Evolutionary conservation across 2,113 vertebrate species (phyloP), one percentile per base, ranked within the genome.

Genomic region (Ochotona curzoniae): DNA sequence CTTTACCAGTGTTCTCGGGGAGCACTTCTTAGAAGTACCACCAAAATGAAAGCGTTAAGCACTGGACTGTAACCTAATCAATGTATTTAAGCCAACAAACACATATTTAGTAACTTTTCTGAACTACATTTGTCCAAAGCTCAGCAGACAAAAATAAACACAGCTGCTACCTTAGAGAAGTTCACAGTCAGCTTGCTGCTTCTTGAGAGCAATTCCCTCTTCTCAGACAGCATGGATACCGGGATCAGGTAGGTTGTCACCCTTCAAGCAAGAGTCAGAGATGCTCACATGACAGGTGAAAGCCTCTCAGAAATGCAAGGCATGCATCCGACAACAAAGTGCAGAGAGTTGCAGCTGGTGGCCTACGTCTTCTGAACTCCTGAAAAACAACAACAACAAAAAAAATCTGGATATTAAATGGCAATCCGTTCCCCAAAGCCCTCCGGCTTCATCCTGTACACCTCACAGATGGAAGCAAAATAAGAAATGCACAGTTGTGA

Each of bases 81-180:
- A 8, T 89, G 1, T 32, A 71, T 90, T 93, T 95, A 96, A 93
- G 83, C 84, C 87, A 87, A 89, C 44, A 84, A 93, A 96, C 87
- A 89, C 17, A 78, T 49, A 60, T 57, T 76, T 71, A 81, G 54
- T 63, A 69, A 38, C 32, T 74, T 64, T 63, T 87, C 57, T 35
- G 25, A 80, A 66, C 30, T 14, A 1, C 71, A 87, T 75, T 89
- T 51, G 1, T 32, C 21, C 5, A 51, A 76, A 80, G n/a, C 81
- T 93, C 80, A 1, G 18, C 70, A 90, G 75, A 67, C 17, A 87
- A 64, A 8, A 82, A 79, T 71, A 94, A 87, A 85, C 49, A 18
- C 18, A 35, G 12, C 2, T 57, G 87, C 69, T 84, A 18, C 51
- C 13, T 93, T 86, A 38, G 47, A 89, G 76, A 32, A 74, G 1